Evolutionary conservation across 2,113 vertebrate species (phyloP), one percentile per base, ranked within the genome.

Genomic region (Heptranchias perlo): DNA sequence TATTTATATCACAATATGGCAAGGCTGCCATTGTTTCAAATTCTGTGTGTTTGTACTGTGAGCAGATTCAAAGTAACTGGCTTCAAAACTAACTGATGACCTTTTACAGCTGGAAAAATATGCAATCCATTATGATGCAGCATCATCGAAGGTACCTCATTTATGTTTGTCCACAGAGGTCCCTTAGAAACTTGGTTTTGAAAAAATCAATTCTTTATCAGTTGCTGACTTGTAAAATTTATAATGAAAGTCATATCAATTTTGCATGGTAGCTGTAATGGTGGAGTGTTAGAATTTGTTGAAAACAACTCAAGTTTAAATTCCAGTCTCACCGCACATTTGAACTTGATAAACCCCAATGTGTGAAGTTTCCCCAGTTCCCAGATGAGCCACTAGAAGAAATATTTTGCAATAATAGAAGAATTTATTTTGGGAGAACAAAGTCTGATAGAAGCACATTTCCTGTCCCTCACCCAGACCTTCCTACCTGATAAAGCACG

Each of bases 181-280:
- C 7, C 10, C 84, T 86, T 86, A 49, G 23, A 82, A 73, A 44
- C 44, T 47, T 86, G 0, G 18, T 47, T 86, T 86, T 44, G 76
- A 82, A 82, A 82, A 86, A 86, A 86, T 23, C 84, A 86, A 47
- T 86, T 86, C 84, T 49, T 49, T 49, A 86, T 52, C 44, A 86
- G 18, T 23, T 86, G 44, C 44, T 25, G 23, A 86, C 21, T 86
- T 82, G 47, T 8, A 86, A 47, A 49, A 21, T 86, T 86, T 86
- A 21, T 86, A 86, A 49, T 49, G 44, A 86, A 82, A 86, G 18
- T 47, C 21, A 18, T 44, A 21, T 86, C 39, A 86, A 86, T 49
- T 47, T 86, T 86, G 4, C 5, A 52, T 3, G 39, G 39, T 8
- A 47, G 3, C 82, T 86, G 18, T 23, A 86, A 47, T 44, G 10